Base-by-base conservation (phyloP, 2,113 vertebrate species). In the Pelodiscus sinensis region DNA sequence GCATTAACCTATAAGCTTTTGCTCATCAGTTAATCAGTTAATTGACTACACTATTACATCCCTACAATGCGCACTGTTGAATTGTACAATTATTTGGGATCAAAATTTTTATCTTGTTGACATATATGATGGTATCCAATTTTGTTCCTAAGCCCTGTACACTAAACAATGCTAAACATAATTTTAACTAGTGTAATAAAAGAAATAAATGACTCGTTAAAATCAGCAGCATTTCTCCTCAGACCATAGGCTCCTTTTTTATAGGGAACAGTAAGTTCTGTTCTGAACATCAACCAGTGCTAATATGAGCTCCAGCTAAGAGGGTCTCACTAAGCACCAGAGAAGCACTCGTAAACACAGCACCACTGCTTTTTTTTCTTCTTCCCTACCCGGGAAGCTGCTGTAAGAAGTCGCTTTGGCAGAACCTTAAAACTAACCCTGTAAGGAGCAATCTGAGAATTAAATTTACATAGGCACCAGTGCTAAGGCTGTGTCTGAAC, bases 381-480 rank as follows among this genome's bases (percentile, higher is more conserved):
- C 44, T 86, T 94, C 79, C 89, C 38, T 62, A 80, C 85, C 13
- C 18, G 68, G 87, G 21, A 51, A 91, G 1, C 2, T n/a, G 50
- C 38, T 16, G 52, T 19, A 79, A 52, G 29, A 84, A 68, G 86
- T 79, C 58, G 31, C 50, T 92, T 58, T 94, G 79, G 25, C 71
- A 93, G 68, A 93, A 75, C 60, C 75, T 92, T 93, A 93, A 96
- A 95, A 80, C 14, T 90, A 90, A 65, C 3, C 1, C 4, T 77
- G 84, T 92, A 85, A 92, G 89, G 78, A 96, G 87, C 44, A 82
- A 71, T 92, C 96, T 95, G 24, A 54, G 58, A 56, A 88, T 86
- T 57, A 91, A 92, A 95, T 96, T 94, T 95, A 92, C 75, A 27
- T 82, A 84, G 78, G 71, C 44, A 55, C 73, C 89, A 56, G 62